These are phyloP conservation scores for Neolamprologus variostigma DNA, from an alignment of 2,113 vertebrate species.

Conservation along the genomic window DNA sequence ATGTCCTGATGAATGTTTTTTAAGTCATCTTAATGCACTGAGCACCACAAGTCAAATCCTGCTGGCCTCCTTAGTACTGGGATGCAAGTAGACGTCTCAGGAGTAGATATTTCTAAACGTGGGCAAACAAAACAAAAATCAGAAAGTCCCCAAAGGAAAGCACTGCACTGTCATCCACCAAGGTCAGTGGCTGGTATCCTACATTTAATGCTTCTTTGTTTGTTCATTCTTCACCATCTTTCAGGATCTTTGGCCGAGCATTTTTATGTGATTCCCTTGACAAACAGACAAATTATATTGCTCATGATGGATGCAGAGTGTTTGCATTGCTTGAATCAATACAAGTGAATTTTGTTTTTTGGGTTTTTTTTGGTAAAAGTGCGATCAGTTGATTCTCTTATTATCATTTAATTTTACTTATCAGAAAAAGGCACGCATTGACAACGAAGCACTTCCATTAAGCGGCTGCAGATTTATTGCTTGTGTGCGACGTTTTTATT, in stretches of 20 bases:
- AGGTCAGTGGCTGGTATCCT: not conserved
- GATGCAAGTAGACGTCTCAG: not conserved
- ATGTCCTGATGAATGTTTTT: not conserved
- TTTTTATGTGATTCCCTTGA: not conserved
- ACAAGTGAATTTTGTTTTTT: not conserved
- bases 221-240: not conserved
- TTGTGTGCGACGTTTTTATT: constrained; percentile 31
- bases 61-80: not conserved
- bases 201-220: not conserved
- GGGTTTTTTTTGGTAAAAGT: not conserved
- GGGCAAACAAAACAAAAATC: not conserved
- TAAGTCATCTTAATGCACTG: not conserved
- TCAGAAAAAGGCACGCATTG: not conserved
- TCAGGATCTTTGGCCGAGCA: not conserved
- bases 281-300: not conserved
- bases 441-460: constrained; percentile 44
- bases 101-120: not conserved
- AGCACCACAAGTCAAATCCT: not conserved
- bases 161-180: not conserved
- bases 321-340: not conserved
- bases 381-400: not conserved
- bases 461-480: constrained; percentile 30
- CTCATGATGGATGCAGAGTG: not conserved
- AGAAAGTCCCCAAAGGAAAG: not conserved
- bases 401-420: not conserved